Evolutionary conservation across 92 coral and sea anemone species (phyloP), one percentile per base, ranked within the genome.

Genomic region (Porites rus): DNA sequence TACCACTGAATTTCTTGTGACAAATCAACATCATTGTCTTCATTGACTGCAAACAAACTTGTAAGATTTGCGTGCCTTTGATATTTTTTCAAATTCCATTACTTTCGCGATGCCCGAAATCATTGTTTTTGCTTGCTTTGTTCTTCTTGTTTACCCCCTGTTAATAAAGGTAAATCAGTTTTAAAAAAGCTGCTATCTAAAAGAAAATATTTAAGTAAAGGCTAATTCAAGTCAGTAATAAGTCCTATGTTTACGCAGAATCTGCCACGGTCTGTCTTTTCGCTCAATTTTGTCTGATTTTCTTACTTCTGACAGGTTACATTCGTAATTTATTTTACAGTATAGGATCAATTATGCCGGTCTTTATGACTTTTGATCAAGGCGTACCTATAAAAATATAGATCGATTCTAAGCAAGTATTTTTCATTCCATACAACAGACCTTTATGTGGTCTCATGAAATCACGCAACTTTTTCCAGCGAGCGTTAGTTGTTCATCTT

Each of bases 61-160:
- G 16, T 8, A 7, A 56, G 19, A 19, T 13, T 9, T 20, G 1
- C 19, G 5, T 65, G 3, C 5, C 18, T 62, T 1, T 43, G 18
- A 13, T 38, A 38, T 65, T 50, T 78, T 11, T 10, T 16, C 20
- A 78, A 78, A 78, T 78, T 78, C 83, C 83, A 12, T 78, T 61
- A 64, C 72, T 64, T 59, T 52, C 31, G 14, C n/a, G 2, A 46
- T 10, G 46, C 61, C 52, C 12, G 24, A 53, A 56, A 43, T 28
- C 54, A 63, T 28, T 28, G 58, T 78, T 53, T 63, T 59, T 63
- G 71, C 8, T 22, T 64, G 72, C 65, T 78, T 78, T 65, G 73
- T 78, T 64, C 16, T 50, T 5, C 61, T 3, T 43, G 50, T 22
- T 65, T 46, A 38, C 83, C 83, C 83, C 83, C 83, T 78, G 83